phyloP scores from a whole-genome alignment of 2,797 vertebrate species.

The Huso huso region DNA sequence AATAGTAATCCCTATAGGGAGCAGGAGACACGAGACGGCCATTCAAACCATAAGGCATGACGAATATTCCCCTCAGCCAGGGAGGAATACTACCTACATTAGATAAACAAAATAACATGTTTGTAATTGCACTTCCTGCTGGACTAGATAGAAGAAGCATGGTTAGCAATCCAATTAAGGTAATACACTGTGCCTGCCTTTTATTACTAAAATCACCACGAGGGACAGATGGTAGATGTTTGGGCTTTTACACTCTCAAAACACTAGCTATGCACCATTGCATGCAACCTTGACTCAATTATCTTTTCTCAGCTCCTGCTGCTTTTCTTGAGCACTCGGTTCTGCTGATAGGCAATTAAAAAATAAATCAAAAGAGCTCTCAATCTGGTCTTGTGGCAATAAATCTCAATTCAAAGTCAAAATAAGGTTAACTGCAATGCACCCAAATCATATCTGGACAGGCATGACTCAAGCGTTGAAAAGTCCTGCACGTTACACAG shows the following conservation, averaged over 20 bases:
- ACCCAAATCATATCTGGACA: constrained; percentile 35
- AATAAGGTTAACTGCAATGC: constrained; percentile 47
- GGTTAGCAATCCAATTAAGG: constrained; percentile 28
- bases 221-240: constrained; percentile 14
- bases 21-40: too few relatives aligned
- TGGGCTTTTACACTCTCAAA: constrained; percentile 17
- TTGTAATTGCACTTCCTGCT: constrained; percentile 24
- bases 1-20: too few relatives aligned
- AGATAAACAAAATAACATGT: constrained; percentile 6
- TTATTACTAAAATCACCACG: constrained; percentile 24
- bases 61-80: too few relatives aligned
- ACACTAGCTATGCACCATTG: constrained; percentile 36
- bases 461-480: constrained; percentile 23
- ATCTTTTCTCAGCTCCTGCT: constrained; percentile 25
- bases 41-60: too few relatives aligned
- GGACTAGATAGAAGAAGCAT: constrained; percentile 33
- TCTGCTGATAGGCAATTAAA: constrained; percentile 55
- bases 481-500: too few relatives aligned
- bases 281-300: constrained; percentile 56
- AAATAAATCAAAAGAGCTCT: constrained; percentile 41
- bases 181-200: constrained; percentile 30
- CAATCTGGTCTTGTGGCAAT: constrained; percentile 40
- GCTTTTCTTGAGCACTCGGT: constrained; percentile 41
- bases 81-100: neutral
- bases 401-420: constrained; percentile 60